Base-by-base conservation (phyloP, 2,797 vertebrate species). In the Menidia menidia region DNA sequence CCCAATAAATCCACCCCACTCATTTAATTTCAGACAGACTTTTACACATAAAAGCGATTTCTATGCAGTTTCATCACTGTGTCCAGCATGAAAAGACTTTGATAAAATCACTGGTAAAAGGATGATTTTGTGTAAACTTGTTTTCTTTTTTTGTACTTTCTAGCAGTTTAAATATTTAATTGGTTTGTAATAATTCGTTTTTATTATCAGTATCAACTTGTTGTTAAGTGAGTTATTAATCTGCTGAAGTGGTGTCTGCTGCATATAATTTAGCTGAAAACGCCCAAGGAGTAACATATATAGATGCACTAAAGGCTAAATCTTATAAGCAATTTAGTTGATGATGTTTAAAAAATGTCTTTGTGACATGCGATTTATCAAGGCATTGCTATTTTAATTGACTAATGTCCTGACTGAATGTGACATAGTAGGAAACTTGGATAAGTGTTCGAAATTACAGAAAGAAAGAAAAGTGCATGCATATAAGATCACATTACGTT, bases 51-150 rank as follows among this genome's bases (percentile, higher is more conserved):
- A 87, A 83, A 80, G 77, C 47, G 80, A 82, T 90, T 93, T 94
- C 88, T 82, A 71, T 78, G 55, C 68, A 58, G 89, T 94, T 93
- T 90, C 91, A 92, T 95, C 91, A 94, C 83, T 78, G 69, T 80
- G 74, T 82, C 75, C 82, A 73, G 59, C 80, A 78, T 74, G 80
- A 31, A 43, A 66, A 80, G 64, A 76, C 74, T 80, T 47, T 50
- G 70, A 68, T 73, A 80, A 73, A 63, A 84, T 70, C 60, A 47
- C 60, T 72, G 59, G 82, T 85, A 81, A 84, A 68, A 62, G n/a
- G n/a, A 43, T 75, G 44, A 68, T 79, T 82, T 78, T 81, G 42
- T 68, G 44, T 77, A 14, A 70, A 71, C 58, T 52, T 67, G 52
- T 67, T 75, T 52, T 65, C 2, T 25, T 52, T 52, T 78, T 74